These are phyloP conservation scores for Pomacea maculata DNA, from an alignment of 1,140 invertebrate genomes.

Conservation along the genomic window DNA sequence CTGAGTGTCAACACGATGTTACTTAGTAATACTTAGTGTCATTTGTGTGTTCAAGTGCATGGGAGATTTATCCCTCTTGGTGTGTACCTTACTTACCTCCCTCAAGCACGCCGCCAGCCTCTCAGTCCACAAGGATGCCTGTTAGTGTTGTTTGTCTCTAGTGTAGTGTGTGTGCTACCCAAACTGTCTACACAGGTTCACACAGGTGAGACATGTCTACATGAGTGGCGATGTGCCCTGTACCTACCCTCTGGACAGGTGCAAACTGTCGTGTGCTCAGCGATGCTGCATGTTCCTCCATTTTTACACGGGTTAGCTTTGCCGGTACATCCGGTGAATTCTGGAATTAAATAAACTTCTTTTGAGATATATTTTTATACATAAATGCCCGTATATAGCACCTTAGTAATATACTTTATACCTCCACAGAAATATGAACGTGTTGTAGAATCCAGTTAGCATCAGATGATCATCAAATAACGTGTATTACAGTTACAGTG, in stretches of 20 bases:
- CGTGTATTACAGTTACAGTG: not conserved
- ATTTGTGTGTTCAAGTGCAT: not conserved
- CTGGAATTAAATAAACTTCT: not conserved
- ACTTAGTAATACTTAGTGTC: too few relatives aligned
- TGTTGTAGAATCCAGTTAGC: not conserved
- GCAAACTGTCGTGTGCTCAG: not conserved
- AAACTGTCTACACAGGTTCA: not conserved
- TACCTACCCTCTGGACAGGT: conserved; percentile 14
- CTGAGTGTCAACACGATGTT: not conserved
- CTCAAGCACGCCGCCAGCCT: not conserved
- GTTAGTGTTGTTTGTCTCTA: not conserved
- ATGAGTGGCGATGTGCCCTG: too few relatives aligned
- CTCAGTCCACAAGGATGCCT: not conserved
- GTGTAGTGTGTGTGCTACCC: not conserved
- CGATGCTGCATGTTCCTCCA: conserved; percentile 13
- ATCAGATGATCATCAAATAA: not conserved
- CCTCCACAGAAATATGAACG: not conserved
- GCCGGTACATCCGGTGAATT: conserved; percentile 4
- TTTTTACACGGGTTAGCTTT: conserved; percentile 21
- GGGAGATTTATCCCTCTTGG: not conserved
- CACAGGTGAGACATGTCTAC: not conserved
- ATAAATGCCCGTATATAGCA: not conserved
- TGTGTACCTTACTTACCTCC: not conserved
- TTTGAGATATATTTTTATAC: not conserved
- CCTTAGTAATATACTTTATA: not conserved